Base-by-base conservation (phyloP, 1,140 invertebrate species). In the Drosophila santomea region DNA sequence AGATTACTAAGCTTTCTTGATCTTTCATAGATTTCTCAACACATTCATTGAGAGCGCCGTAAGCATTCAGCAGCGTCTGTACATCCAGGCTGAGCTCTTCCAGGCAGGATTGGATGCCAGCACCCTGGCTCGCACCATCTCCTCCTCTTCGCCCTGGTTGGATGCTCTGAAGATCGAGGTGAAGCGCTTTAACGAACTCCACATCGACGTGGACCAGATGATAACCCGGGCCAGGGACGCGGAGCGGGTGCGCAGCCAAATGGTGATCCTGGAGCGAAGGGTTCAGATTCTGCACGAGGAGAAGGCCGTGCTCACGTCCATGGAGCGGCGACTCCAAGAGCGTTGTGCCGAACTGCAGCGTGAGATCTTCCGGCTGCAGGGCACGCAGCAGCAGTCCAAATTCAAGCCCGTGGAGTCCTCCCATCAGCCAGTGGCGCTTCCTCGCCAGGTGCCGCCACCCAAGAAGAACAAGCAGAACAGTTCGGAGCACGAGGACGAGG, bases 31-130 rank as follows among this genome's bases (percentile, higher is more conserved):
- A 48, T 98, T 98, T 90, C 93, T 98, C 23, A 98, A 98, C 80
- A 95, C 95, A 1, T 95, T 98, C 73, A 92, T 98, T 14, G 94
- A 95, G 67, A 96, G 96, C 8, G 95, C 96, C 0, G 95, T 95
- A 0, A 94, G 94, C 17, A 93, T 95, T 0, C 96, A 97, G 80
- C 95, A 96, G 36, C 95, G 95, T 69, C 94, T 99, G 10, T 98
- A 98, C 91, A 95, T 98, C 48, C 98, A 99, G 93, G 97, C 97
- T 7, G 97, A 98, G 92, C 92, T 98, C 28, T 95, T 96, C 78
- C 96, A 97, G 90, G 97, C 97, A 17, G 97, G 97, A 8, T 94
- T 97, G 54, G 96, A 97, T 78, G 94, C 95, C 6, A 92, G 94
- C 32, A 93, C 94, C 38, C 93, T 98, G 35, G 95, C 95, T 85